A percentile compares a stretch with the other conserved stretches of the same genome.
Evolutionary conservation across 2,797 vertebrate genomes (phyloP).

Genomic region (Sus cebifrons): DNA sequence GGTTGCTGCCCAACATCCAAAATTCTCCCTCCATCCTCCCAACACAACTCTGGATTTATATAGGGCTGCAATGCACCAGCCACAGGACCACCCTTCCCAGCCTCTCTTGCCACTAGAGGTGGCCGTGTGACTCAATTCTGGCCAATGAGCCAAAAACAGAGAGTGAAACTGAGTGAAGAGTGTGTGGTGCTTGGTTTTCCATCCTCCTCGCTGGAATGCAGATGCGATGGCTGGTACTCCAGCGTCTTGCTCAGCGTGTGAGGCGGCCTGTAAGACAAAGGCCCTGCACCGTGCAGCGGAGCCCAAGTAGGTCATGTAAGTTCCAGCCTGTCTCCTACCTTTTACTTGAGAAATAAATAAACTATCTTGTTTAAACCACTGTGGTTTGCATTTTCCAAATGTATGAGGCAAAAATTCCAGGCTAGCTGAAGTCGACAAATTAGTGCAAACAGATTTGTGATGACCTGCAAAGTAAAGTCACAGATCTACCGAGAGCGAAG

Average conservation of each 20-base stretch:
- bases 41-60: neutral
- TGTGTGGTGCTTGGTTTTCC: neutral
- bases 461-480: neutral
- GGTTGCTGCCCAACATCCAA: neutral
- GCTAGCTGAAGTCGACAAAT: neutral
- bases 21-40: neutral
- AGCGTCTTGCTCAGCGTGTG: neutral
- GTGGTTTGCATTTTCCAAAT: neutral
- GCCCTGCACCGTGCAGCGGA: neutral
- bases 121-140: neutral
- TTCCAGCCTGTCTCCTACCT: neutral
- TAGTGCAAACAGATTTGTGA: neutral
- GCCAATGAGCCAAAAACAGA: neutral
- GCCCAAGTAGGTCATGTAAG: neutral
- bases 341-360: neutral
- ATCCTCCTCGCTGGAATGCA: neutral
- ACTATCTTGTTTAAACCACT: neutral
- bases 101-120: neutral
- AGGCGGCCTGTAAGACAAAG: neutral
- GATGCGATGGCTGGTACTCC: neutral
- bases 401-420: neutral
- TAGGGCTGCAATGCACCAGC: neutral
- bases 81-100: neutral
- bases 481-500: neutral
- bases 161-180: neutral